A percentile compares a stretch with the other conserved stretches of the same genome.
These are phyloP conservation scores for Tragelaphus imberbis DNA, from an alignment of 2,113 vertebrate species.

Conservation along the genomic window DNA sequence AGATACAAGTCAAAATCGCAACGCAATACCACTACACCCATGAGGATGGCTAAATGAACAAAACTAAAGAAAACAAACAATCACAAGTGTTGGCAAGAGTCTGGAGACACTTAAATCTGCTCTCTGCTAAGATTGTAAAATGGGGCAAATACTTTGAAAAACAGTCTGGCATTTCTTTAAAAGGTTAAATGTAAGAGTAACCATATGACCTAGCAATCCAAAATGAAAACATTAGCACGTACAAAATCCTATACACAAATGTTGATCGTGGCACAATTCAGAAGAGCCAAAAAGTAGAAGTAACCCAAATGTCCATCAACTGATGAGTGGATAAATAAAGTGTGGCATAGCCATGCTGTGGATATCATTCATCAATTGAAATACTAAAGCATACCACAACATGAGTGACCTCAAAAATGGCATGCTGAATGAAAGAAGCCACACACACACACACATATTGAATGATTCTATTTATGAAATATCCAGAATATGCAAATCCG, in stretches of 20 bases:
- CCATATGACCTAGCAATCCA: neutral
- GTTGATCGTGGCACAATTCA: neutral
- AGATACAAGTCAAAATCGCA: neutral
- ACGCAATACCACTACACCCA: neutral
- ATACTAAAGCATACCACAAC: no score
- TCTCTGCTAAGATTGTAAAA: neutral
- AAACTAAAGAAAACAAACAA: neutral
- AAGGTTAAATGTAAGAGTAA: neutral
- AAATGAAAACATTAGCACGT: neutral
- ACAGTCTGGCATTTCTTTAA: neutral
- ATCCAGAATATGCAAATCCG: neutral
- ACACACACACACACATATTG: rapidly evolving
- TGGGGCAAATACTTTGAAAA: neutral
- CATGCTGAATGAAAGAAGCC: neutral
- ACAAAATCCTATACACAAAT: neutral
- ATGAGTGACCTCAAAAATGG: neutral
- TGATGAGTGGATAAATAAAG: neutral
- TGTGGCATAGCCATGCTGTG: rapidly evolving
- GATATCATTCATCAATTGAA: rapidly evolving
- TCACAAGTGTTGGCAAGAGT: neutral
- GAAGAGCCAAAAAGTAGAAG: neutral
- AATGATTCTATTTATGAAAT: neutral
- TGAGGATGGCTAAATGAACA: neutral
- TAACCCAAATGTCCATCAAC: neutral
- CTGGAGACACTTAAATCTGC: no score